Evolutionary conservation across 2,888 invertebrate genomes (phyloP).

Genomic region (Conchocele bisecta): DNA sequence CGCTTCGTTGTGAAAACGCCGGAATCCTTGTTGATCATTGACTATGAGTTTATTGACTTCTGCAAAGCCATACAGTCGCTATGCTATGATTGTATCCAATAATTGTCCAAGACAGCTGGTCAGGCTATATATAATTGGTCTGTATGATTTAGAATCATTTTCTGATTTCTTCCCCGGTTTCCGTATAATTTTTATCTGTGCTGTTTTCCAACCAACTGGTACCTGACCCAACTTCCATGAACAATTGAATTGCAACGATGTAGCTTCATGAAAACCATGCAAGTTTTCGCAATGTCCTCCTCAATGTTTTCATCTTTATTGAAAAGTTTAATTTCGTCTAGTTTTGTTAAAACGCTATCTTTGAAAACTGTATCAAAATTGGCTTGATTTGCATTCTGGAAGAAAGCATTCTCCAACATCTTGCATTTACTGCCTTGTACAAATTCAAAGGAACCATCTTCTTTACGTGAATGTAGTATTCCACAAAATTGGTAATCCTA

Average conservation of each 20-base stretch:
- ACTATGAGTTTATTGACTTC: slow-evolving; percentile 9
- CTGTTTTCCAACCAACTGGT: slow-evolving; percentile 10
- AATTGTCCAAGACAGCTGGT: slow-evolving; percentile 18
- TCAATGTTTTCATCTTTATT: not conserved
- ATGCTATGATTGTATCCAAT: slow-evolving; percentile 8
- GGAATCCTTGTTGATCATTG: slow-evolving; percentile 20
- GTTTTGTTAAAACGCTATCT: not conserved
- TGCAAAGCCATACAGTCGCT: slow-evolving; percentile 13
- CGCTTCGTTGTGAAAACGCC: slow-evolving; percentile 3
- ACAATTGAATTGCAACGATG: not conserved
- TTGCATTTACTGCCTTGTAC: slow-evolving; percentile 8
- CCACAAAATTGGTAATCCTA: not conserved
- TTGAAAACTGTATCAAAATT: not conserved
- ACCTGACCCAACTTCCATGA: slow-evolving; percentile 1
- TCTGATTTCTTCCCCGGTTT: slow-evolving; percentile 12
- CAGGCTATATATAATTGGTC: slow-evolving; percentile 15
- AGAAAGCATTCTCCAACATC: slow-evolving; percentile 10
- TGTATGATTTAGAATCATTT: slow-evolving; percentile 12
- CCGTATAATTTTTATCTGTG: slow-evolving; percentile 12
- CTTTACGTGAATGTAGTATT: slow-evolving; percentile 1
- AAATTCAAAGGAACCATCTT: not conserved
- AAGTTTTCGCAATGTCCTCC: not conserved
- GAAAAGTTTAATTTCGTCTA: not conserved
- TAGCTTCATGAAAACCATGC: not conserved
- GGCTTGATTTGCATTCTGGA: slow-evolving; percentile 1